Conservation (phyloP, 2,888 invertebrate species). For the Polylopha cassiicola region DNA sequence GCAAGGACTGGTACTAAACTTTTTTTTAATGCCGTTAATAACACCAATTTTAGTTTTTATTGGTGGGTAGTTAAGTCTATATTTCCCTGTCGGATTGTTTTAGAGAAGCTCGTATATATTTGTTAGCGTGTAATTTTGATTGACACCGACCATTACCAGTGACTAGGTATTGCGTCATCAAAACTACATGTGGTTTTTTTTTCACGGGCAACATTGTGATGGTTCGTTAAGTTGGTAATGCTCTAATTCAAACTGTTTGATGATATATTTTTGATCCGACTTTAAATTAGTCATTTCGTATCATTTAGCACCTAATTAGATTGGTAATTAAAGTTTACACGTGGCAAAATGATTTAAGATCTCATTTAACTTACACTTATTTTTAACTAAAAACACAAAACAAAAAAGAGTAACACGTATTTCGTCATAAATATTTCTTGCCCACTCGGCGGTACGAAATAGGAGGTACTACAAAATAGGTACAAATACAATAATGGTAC, state of each 20-base stretch:
- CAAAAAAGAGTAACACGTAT: too few species aligned
- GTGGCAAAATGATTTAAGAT: too few species aligned
- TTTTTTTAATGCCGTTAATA: neutral
- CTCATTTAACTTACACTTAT: too few species aligned
- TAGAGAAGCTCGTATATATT: constrained; percentile 48
- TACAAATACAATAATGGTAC: constrained; percentile 37
- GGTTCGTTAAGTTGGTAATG: constrained; percentile 15
- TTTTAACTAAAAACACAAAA: too few species aligned
- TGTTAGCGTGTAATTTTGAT: constrained; percentile 73
- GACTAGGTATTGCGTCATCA: constrained; percentile 71
- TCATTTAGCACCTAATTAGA: neutral
- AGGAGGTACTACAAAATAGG: neutral
- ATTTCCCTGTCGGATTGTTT: constrained; percentile 39
- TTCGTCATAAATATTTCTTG: too few species aligned
- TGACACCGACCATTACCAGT: constrained; percentile 74
- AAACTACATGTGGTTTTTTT: constrained; percentile 43
- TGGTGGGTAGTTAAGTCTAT: constrained; percentile 37
- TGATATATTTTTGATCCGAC: constrained; percentile 9
- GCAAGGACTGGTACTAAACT: constrained; percentile 11
- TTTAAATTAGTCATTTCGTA: neutral
- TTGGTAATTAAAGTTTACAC: neutral
- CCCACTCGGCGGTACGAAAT: neutral
- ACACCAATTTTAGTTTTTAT: constrained; percentile 15
- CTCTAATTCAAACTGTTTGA: constrained; percentile 4
- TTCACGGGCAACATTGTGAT: neutral